Evolutionary conservation across 2,888 invertebrate genomes (phyloP).

Genomic region (Torymus tubicola): DNA sequence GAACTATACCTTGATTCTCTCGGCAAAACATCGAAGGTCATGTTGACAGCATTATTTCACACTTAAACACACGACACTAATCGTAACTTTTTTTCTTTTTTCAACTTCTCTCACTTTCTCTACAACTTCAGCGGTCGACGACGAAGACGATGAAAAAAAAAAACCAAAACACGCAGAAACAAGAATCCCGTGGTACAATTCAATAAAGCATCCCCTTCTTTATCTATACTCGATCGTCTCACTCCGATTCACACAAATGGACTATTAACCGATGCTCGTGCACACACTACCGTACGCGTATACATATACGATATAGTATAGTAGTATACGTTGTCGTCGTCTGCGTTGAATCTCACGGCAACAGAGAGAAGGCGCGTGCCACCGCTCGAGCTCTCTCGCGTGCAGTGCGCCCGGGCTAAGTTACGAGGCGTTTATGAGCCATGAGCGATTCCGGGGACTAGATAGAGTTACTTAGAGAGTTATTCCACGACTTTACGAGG

Average conservation of each 20-base stretch:
- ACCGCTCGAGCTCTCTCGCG: slow-evolving; percentile 41
- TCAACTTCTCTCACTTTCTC: slow-evolving; percentile 21
- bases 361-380: slow-evolving; percentile 70
- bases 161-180: not conserved
- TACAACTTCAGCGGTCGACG: not conserved
- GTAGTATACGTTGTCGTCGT: not conserved
- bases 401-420: slow-evolving; percentile 63
- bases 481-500: slow-evolving; percentile 70
- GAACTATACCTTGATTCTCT: slow-evolving; percentile 44
- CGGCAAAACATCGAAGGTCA: slow-evolving; percentile 36
- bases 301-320: no score
- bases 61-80: slow-evolving; percentile 36
- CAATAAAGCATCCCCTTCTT: not conserved
- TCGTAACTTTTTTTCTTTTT: slow-evolving; percentile 28
- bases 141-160: not conserved
- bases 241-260: not conserved
- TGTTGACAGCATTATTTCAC: slow-evolving; percentile 58
- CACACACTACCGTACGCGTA: no score
- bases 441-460: slow-evolving; percentile 73
- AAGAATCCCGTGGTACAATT: not conserved
- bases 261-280: not conserved
- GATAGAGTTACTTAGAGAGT: slow-evolving; percentile 73
- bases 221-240: not conserved
- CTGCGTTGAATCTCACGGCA: not conserved
- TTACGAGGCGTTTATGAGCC: slow-evolving; percentile 76